phyloP scores from a whole-genome alignment of 2,888 invertebrate genomes.

The Sinelater perroti region DNA sequence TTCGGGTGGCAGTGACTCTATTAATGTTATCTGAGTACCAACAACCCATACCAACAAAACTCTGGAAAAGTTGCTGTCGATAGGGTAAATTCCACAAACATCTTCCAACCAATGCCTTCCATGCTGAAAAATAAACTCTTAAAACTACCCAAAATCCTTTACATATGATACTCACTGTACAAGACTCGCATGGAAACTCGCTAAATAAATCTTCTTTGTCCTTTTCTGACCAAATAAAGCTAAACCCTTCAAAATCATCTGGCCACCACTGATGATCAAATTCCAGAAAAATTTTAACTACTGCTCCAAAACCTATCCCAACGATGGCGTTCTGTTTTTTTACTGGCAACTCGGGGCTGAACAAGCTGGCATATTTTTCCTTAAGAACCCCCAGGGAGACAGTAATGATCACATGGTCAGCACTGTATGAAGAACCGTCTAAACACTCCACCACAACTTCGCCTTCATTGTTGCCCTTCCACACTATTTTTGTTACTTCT shows the following conservation, averaged over 20 bases:
- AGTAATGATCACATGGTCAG: slow-evolving; percentile 74
- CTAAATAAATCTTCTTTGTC: slow-evolving; percentile 56
- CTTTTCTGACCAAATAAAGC: slow-evolving; percentile 67
- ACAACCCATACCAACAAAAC: slow-evolving; percentile 77
- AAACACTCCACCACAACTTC: slow-evolving; percentile 61
- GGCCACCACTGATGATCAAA: slow-evolving; percentile 75
- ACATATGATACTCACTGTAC: slow-evolving; percentile 3
- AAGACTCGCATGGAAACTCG: slow-evolving; percentile 49
- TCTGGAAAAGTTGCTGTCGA: slow-evolving; percentile 69
- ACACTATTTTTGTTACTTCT: slow-evolving; percentile 52
- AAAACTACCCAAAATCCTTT: neutral
- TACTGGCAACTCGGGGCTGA: slow-evolving; percentile 65
- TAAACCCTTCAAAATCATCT: slow-evolving; percentile 63
- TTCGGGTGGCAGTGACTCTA: slow-evolving; percentile 68
- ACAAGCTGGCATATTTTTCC: slow-evolving; percentile 63
- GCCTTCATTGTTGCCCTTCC: slow-evolving; percentile 44
- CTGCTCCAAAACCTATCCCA: slow-evolving; percentile 69
- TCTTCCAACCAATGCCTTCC: slow-evolving; percentile 69
- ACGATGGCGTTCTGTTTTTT: slow-evolving; percentile 67
- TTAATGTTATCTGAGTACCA: slow-evolving; percentile 68
- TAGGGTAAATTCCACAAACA: slow-evolving; percentile 73
- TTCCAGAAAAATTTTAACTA: slow-evolving; percentile 72
- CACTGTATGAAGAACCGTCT: slow-evolving; percentile 64
- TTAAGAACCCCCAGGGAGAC: slow-evolving; percentile 76
- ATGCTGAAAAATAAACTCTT: slow-evolving; percentile 47